These are phyloP conservation scores for Neolamprologus hecqui DNA, from an alignment of 2,113 vertebrate genomes.

Conservation along the genomic window DNA sequence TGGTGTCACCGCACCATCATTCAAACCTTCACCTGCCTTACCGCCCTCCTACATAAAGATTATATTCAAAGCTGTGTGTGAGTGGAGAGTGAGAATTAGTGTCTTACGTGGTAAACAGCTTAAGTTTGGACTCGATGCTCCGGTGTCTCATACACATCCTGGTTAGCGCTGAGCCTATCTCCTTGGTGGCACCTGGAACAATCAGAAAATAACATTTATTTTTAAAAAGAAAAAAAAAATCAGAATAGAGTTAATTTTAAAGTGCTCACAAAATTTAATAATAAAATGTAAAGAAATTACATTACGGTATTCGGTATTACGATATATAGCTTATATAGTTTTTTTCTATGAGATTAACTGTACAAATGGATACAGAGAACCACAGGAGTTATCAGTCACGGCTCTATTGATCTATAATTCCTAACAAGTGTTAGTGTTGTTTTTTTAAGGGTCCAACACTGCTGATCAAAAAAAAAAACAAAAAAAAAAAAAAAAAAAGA, in stretches of 20 bases:
- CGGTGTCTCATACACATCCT: slow-evolving; percentile 82
- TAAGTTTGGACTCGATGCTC: slow-evolving; percentile 79
- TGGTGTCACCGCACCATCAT: not conserved
- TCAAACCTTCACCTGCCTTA: not conserved
- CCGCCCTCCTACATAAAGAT: not conserved
- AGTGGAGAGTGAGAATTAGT: not conserved
- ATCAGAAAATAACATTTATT: not conserved
- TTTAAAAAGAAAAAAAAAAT: not conserved
- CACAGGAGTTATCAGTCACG: not conserved
- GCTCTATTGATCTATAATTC: not conserved
- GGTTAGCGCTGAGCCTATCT: slow-evolving; percentile 78
- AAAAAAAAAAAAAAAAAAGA: not conserved
- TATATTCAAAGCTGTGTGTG: not conserved
- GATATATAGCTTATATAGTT: not conserved
- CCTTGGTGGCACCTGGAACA: slow-evolving; percentile 74
- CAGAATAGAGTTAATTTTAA: not conserved
- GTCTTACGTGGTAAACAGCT: slow-evolving; percentile 76
- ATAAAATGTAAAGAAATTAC: not conserved
- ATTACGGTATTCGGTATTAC: not conserved
- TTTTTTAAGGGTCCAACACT: not conserved
- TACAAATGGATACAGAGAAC: not conserved
- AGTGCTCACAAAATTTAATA: not conserved
- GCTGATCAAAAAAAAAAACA: not conserved
- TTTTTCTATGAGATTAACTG: not conserved
- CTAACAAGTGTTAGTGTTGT: not conserved